phyloP scores from a whole-genome alignment of 2,797 vertebrate species.

The Staurois parvus region DNA sequence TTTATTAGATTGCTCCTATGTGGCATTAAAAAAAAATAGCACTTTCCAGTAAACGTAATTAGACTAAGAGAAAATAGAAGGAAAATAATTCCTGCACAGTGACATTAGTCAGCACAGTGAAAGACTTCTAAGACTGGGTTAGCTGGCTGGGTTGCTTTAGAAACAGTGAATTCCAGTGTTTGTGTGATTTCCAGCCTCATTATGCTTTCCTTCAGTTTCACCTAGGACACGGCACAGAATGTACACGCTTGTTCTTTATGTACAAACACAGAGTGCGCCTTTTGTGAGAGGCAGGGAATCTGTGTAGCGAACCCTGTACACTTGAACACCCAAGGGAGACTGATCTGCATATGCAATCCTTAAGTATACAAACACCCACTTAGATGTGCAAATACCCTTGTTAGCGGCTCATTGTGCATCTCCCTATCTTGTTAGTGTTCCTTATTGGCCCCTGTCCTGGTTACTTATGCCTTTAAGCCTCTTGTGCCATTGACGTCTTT shows the following conservation, averaged over 20 bases:
- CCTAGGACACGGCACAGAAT: constrained; percentile 64
- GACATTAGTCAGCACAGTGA: constrained; percentile 58
- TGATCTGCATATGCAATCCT: constrained; percentile 1
- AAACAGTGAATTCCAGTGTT: constrained; percentile 54
- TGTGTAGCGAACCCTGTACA: constrained; percentile 8
- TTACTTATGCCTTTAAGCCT: not conserved
- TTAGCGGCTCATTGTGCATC: not conserved
- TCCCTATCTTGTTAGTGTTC: not conserved
- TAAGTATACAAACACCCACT: constrained; percentile 27
- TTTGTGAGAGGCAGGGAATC: constrained; percentile 32
- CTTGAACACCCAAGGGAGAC: not conserved
- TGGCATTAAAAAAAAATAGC: constrained; percentile 25
- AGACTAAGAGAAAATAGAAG: constrained; percentile 33
- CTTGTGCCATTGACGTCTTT: constrained; percentile 17
- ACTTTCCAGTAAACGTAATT: constrained; percentile 52
- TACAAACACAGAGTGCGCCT: constrained; percentile 66
- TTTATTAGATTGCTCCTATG: not conserved
- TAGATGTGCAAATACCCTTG: constrained; percentile 44
- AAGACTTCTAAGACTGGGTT: constrained; percentile 47
- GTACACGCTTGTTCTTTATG: constrained; percentile 64
- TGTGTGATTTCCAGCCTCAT: constrained; percentile 64
- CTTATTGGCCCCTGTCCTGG: not conserved
- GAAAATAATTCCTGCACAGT: constrained; percentile 49
- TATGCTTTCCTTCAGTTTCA: constrained; percentile 67
- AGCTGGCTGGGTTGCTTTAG: constrained; percentile 57